Base-by-base conservation (phyloP, 2,113 vertebrate species). In the Ammodytes dubius region DNA sequence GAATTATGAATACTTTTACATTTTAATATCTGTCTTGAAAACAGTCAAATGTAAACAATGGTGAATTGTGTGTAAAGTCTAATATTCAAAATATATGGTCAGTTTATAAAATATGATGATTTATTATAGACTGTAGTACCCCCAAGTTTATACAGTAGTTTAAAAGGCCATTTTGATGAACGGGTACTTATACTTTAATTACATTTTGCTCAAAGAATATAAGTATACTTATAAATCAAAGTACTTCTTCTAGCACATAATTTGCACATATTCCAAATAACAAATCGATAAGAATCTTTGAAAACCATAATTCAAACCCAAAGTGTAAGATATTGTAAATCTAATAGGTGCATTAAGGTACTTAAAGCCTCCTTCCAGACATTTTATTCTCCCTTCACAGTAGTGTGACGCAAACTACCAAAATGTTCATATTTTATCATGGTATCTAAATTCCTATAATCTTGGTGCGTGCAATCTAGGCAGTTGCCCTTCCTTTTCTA, bases 391-490 rank as follows among this genome's bases (percentile, higher is more conserved):
- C 27, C 5, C 4, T 59, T 11, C 39, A 9, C 35, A 13, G 15
- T 42, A 9, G 2, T 14, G 6, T 56, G 40, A 19, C n/a, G 0
- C 49, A 58, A 50, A 12, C 37, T 27, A 13, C 43, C 49, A n/a
- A 47, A 58, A 49, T 49, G 39, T 58, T 53, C 52, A 45, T 65
- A 17, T 70, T 77, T 59, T 6, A 27, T 27, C 27, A 66, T 65
- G 11, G 9, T 8, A 65, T 61, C 42, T 54, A 9, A 60, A 50
- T 43, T 12, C 19, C 40, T 19, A 57, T 65, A 12, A 49, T 70
- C 63, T 68, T 4, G 0, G 5, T 61, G 10, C 49, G 58, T 53
- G 2, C 12, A 15, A 19, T 56, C 61, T 61, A 27, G 53, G 40
- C 60, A n/a, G 54, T 39, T 65, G 58, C 40, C 10, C 56, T 57